These are phyloP conservation scores for Hydra vulgaris DNA, from an alignment of 30 jellyfish, hydroid and myxozoan species.

Conservation along the genomic window DNA sequence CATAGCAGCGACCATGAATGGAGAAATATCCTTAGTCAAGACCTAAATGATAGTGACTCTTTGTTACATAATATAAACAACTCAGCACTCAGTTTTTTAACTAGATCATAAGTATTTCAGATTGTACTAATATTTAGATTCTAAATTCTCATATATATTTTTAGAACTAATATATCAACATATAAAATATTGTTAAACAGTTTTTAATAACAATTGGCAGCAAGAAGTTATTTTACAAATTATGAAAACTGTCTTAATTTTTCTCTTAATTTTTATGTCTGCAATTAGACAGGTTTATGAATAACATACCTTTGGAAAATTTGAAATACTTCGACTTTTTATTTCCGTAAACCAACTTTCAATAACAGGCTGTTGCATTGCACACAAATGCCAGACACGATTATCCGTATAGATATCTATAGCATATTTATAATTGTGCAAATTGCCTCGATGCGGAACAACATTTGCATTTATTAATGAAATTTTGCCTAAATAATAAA, in stretches of 20 bases:
- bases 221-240: not conserved
- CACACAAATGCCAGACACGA: constrained; percentile 15
- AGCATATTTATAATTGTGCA: constrained; percentile 6
- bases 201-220: too few relatives aligned
- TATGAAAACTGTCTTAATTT: not conserved
- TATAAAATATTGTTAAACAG: too few relatives aligned
- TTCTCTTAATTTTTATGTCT: not conserved
- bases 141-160: too few relatives aligned
- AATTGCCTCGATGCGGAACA: not conserved
- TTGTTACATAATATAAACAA: too few relatives aligned
- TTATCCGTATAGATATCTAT: constrained; percentile 2
- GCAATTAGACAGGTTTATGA: not conserved
- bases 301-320: not conserved
- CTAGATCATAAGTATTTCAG: too few relatives aligned
- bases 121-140: too few relatives aligned
- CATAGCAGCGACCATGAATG: not conserved
- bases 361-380: constrained; percentile 13
- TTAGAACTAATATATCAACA: too few relatives aligned
- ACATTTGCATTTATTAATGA: constrained; percentile 3
- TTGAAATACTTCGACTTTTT: not conserved
- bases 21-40: not conserved
- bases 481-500: not conserved
- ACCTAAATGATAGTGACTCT: too few relatives aligned
- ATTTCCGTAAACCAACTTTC: constrained; percentile 1
- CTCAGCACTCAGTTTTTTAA: too few relatives aligned